These are phyloP conservation scores for Hydriomena furcata DNA, from an alignment of 2,888 invertebrate species.

Conservation along the genomic window DNA sequence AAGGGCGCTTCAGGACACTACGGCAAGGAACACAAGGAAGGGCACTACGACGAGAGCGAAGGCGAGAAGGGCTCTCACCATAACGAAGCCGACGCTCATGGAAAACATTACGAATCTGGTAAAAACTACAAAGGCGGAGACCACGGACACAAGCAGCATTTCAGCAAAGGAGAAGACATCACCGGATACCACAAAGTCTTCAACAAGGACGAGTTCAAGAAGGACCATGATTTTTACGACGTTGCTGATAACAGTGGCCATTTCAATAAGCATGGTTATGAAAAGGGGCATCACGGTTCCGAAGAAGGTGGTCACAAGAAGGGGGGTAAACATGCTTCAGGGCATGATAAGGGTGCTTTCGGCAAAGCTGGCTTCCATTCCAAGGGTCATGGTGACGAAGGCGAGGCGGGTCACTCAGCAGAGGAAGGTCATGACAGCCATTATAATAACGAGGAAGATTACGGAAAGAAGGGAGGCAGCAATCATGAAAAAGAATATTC, in stretches of 20 bases:
- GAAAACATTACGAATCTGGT: conserved; percentile 78
- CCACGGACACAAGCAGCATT: conserved; percentile 83
- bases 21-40: conserved; percentile 79
- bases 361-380: conserved; percentile 83
- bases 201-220: conserved; percentile 90
- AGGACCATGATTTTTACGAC: conserved; percentile 90
- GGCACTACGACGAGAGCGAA: conserved; percentile 76
- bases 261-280: conserved; percentile 85
- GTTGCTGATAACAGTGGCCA: conserved; percentile 87
- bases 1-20: conserved; percentile 83
- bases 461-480: conserved; percentile 79
- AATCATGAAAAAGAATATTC: conserved; percentile 74
- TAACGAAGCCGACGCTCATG: conserved; percentile 81
- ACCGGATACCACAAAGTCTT: conserved; percentile 89
- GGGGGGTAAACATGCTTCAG: conserved; percentile 81
- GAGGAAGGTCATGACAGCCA: conserved; percentile 83
- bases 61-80: conserved; percentile 82
- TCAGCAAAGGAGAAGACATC: conserved; percentile 87
- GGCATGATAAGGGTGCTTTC: conserved; percentile 74
- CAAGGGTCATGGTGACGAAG: conserved; percentile 81
- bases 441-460: conserved; percentile 80
- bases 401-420: conserved; percentile 80
- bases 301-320: conserved; percentile 83
- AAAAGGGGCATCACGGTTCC: conserved; percentile 79
- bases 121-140: conserved; percentile 82